Conservation (phyloP, 2,888 invertebrate genomes). For the Apotomis betuletana region DNA sequence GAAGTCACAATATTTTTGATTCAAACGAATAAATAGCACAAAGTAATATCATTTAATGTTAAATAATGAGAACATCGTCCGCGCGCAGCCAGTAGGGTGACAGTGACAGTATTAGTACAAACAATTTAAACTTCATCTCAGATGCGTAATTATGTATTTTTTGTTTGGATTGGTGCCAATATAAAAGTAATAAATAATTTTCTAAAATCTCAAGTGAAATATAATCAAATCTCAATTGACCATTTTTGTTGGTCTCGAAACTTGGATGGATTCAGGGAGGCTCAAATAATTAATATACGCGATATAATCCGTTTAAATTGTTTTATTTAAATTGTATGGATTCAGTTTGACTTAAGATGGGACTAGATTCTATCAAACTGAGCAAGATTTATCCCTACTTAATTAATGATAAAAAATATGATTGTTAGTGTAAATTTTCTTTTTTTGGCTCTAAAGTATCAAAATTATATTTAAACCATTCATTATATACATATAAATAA, state of each 20-base stretch:
- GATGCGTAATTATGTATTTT: background rate
- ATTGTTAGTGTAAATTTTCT: conserved; percentile 1
- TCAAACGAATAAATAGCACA: conserved; percentile 13
- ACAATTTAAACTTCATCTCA: background rate
- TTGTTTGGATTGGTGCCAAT: background rate
- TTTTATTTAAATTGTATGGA: too few species aligned
- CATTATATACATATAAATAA: conserved; percentile 12
- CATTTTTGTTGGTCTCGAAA: background rate
- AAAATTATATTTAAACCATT: conserved; percentile 22
- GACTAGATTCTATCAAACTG: background rate
- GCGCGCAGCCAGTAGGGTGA: background rate
- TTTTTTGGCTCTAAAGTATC: conserved; percentile 31
- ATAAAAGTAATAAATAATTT: background rate
- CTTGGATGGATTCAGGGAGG: background rate
- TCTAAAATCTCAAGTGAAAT: background rate
- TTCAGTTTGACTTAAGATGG: background rate
- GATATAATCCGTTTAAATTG: too few species aligned
- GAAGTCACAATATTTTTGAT: background rate
- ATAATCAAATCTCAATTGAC: background rate
- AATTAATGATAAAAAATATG: conserved; percentile 3
- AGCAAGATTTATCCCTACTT: background rate
- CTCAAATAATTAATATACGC: too few species aligned
- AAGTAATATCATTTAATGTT: background rate
- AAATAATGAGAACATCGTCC: background rate
- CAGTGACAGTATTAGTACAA: conserved; percentile 19